Evolutionary conservation across 2,113 vertebrate genomes (phyloP), one percentile per base, ranked within the genome.

Genomic region (Condylura cristata): DNA sequence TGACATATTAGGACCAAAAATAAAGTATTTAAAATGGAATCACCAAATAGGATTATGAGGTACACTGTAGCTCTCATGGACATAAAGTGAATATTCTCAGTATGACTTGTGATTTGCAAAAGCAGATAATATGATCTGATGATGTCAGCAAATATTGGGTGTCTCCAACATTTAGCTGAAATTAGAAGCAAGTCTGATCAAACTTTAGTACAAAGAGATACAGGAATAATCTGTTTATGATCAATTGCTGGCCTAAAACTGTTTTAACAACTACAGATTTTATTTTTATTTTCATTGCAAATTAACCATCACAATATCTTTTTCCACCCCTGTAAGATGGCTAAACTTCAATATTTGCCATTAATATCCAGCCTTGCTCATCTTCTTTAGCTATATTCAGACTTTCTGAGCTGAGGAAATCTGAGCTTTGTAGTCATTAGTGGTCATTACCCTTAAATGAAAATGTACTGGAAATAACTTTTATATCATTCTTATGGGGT

Each of bases 391-490:
- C 93, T 94, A 63, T 92, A 76, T 91, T 94, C 94, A 82, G 82
- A 48, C 82, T 93, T 95, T 94, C 75, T 82, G 75, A 96, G 79
- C 58, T 91, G 80, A 96, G 75, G 74, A 97, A 87, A 76, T 94
- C 75, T 95, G 86, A 91, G 91, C 46, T 93, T 92, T 94, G 72
- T 89, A 82, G 89, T 95, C 94, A 97, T 97, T 97, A 97, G 91
- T 85, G 94, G 91, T 96, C 96, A 97, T 96, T 97, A 97, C 82
- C 79, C 91, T 94, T 96, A 97, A 97, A 91, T 96, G 96, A 96
- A 97, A 97, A 96, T 97, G 96, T 96, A 97, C 95, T 95, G 84
- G 76, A 96, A 97, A 96, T 97, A 96, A 96, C 93, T 96, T 96
- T 95, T 91, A 92, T 94, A 91, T 95, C 80, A 91, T 95, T 96